Evolutionary conservation across 2,113 vertebrate species (phyloP).

Genomic region (Caranx ignobilis): DNA sequence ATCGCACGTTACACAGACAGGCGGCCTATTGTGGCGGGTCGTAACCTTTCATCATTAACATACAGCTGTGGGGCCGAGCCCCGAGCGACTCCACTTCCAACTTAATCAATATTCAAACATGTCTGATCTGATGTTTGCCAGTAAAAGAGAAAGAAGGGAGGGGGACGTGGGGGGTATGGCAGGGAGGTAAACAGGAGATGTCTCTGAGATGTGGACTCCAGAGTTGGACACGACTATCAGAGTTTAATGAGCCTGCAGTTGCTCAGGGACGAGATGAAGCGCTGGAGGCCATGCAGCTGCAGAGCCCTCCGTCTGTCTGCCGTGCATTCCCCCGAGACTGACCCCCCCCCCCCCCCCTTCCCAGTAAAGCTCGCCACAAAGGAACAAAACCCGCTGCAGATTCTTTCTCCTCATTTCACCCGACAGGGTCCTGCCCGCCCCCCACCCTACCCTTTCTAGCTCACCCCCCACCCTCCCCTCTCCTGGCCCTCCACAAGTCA

Average conservation of each 20-base stretch:
- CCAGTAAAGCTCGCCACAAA: conserved; percentile 48
- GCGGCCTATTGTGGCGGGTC: conserved; percentile 28
- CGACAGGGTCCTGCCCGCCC: conserved; percentile 36
- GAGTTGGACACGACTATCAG: conserved; percentile 12
- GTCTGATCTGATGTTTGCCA: conserved; percentile 46
- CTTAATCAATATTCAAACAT: conserved; percentile 54
- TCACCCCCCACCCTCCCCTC: not conserved
- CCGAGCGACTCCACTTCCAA: conserved; percentile 11
- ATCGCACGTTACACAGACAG: conserved; percentile 58
- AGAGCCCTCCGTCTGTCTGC: conserved; percentile 61
- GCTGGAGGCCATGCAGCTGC: conserved; percentile 72
- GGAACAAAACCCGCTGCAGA: conserved; percentile 64
- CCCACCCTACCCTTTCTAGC: not conserved
- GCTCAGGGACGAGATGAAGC: conserved; percentile 61
- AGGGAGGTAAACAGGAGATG: conserved; percentile 20
- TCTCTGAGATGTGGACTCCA: conserved; percentile 22
- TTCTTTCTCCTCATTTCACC: conserved; percentile 74
- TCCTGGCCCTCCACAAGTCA: conserved; percentile 53
- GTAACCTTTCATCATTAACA: conserved; percentile 63
- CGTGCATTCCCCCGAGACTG: conserved; percentile 66
- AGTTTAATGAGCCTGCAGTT: conserved; percentile 64
- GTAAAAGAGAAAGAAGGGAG: conserved; percentile 25
- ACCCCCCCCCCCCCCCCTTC: conserved; percentile 55
- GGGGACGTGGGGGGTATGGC: not conserved
- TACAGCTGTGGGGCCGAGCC: conserved; percentile 64